These are phyloP conservation scores for Thalpophila matura DNA, from an alignment of 2,888 invertebrate genomes.

Conservation along the genomic window DNA sequence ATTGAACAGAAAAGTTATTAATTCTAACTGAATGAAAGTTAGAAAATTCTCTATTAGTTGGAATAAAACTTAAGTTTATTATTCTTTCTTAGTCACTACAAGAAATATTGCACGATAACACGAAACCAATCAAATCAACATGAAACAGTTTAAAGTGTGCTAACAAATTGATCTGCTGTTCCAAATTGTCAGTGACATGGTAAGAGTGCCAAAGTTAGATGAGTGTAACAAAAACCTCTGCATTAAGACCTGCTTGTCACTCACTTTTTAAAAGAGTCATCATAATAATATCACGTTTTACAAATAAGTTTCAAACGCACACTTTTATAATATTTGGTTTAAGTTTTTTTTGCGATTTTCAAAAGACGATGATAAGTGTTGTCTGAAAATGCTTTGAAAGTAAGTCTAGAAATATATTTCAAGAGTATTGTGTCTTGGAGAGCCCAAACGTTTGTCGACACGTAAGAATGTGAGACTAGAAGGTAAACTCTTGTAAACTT, in stretches of 20 bases:
- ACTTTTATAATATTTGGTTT: not conserved
- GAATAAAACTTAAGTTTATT: not conserved
- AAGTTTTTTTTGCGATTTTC: not conserved
- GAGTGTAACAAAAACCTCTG: constrained; percentile 25
- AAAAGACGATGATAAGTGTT: not conserved
- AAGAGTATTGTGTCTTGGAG: not conserved
- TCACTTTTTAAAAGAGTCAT: constrained; percentile 13
- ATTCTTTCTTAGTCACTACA: not conserved
- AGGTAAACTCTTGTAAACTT: constrained; percentile 11
- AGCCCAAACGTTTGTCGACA: not conserved
- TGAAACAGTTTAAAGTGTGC: not conserved
- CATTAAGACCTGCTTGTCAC: constrained; percentile 18
- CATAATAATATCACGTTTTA: not conserved
- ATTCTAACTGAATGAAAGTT: not conserved
- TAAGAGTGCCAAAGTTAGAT: constrained; percentile 32
- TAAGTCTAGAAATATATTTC: not conserved
- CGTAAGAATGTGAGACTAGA: not conserved
- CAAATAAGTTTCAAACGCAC: constrained; percentile 2
- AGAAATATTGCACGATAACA: not conserved
- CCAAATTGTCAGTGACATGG: not conserved
- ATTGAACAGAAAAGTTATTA: not conserved
- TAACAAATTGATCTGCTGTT: constrained; percentile 11
- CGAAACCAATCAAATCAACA: not conserved
- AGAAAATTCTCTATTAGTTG: not conserved
- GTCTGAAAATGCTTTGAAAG: constrained; percentile 4